Evolutionary conservation across 2,797 vertebrate species (phyloP), one percentile per base, ranked within the genome.

Genomic region (Brachyalestes nurse): DNA sequence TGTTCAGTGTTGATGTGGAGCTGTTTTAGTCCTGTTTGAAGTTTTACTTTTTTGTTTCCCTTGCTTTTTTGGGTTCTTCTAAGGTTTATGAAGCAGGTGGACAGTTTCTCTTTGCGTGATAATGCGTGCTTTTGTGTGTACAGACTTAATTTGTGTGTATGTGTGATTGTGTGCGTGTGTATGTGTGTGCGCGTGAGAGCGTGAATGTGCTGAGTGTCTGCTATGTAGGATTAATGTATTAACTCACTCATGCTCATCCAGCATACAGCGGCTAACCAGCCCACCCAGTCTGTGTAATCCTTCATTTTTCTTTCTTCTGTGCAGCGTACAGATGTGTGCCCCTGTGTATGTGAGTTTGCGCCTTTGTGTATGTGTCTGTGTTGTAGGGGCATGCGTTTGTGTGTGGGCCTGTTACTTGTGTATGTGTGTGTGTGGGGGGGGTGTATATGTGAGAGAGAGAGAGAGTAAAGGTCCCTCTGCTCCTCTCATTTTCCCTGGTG

Each of bases 231-330:
- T 92, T 71, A 70, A 73, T 83, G 75, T 75, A 79, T 84, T 49
- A 93, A 91, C 88, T 93, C 88, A 88, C 90, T 86, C 62, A 86
- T 85, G 88, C 79, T 81, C 85, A 88, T 87, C 69, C 89, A 72
- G 57, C 77, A 72, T 78, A 58, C 87, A 88, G 88, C 88, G 89
- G 90, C 88, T 89, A 92, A 93, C 74, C 88, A 79, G 93, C 92
- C 94, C 94, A 95, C 94, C 94, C 94, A 95, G 89, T 83, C 88
- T 85, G 91, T 88, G 83, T 91, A 89, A 89, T 85, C 86, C 86
- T 90, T 89, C 90, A 92, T 93, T 91, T 91, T 83, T 90, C 77
- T 91, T 83, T 90, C 77, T 88, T 89, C 89, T 76, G 81, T 3
- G 72, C 86, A 88, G 86, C 85, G 19, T 79, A 84, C 84, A 87